Base-by-base conservation (phyloP, 2,797 vertebrate species). In the Alouatta caraya region DNA sequence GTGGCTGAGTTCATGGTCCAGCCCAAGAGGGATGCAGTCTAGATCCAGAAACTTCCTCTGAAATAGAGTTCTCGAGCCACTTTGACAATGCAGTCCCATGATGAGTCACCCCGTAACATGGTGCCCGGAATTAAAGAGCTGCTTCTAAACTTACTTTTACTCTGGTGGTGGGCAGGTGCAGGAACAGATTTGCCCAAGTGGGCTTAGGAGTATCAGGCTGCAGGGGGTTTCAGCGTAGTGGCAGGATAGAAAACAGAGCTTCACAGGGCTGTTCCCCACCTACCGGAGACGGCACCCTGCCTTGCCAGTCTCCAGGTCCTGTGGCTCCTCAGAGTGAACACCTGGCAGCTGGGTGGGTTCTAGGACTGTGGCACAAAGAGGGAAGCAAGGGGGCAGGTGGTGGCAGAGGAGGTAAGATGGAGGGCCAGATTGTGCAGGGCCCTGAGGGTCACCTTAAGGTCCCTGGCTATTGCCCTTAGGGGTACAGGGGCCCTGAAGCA, bases 11-110 rank as follows among this genome's bases (percentile, higher is more conserved):
- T 17, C 57, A 88, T 0, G 55, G 37, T 24, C 48, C 37, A 26
- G 24, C 28, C 22, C 48, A 73, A 72, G 46, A 92, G 39, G 24
- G 33, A 26, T 15, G 19, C 80, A 39, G 13, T 30, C 92, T n/a
- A 30, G 75, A 94, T 96, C 94, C 83, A 81, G 81, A 96, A 95
- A 88, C 42, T 80, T 76, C 59, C 48, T 61, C n/a, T 15, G n/a
- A 39, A 86, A 88, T 67, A 91, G 30, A 81, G 22, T 88, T 93
- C 88, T 26, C 61, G 42, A 86, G 5, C 61, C 61, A 55, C 37
- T 3, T 3, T 30, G 79, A 88, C 83, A 64, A 82, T 42, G 72
- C 44, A 14, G 64, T 28, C 85, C 30, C 61, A 6, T 0, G 10
- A 72, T 82, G 75, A 96, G 57, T 94, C 52, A 73, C 67, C 61